Evolutionary conservation across 2,797 vertebrate species (phyloP).

Genomic region (Tenualosa thibaudeaui): DNA sequence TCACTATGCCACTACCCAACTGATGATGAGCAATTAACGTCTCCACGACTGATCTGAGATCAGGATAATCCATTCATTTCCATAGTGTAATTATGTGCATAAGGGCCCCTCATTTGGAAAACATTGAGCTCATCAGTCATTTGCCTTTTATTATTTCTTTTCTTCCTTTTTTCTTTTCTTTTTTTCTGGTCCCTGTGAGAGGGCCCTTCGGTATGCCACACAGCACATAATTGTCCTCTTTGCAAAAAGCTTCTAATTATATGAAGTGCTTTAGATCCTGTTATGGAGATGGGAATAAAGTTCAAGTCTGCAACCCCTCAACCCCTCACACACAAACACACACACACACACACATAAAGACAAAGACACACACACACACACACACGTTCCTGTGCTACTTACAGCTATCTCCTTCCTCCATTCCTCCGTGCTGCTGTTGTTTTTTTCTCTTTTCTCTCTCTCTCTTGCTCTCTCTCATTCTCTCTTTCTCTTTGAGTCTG

Average conservation of each 20-base stretch:
- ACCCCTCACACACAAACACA: background rate
- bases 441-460: constrained; percentile 40
- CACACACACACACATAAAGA: background rate
- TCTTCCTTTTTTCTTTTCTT: background rate
- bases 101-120: constrained; percentile 75
- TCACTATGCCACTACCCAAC: constrained; percentile 69
- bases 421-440: background rate
- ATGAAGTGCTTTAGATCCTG: constrained; percentile 66
- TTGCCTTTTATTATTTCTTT: constrained; percentile 58
- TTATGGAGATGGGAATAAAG: constrained; percentile 57
- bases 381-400: background rate
- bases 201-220: constrained; percentile 66
- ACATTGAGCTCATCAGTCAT: constrained; percentile 80
- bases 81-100: constrained; percentile 74
- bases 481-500: constrained; percentile 26
- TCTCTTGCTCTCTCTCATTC: background rate
- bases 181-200: constrained; percentile 54
- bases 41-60: constrained; percentile 71
- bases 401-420: background rate
- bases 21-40: constrained; percentile 80
- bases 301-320: constrained; percentile 51
- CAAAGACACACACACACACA: background rate
- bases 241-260: constrained; percentile 72
- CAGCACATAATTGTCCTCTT: constrained; percentile 74
- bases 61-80: constrained; percentile 78